A percentile compares a stretch with the other conserved stretches of the same genome.
phyloP scores from a whole-genome alignment of 2,113 vertebrate species.

The Odontophorus gujanensis region DNA sequence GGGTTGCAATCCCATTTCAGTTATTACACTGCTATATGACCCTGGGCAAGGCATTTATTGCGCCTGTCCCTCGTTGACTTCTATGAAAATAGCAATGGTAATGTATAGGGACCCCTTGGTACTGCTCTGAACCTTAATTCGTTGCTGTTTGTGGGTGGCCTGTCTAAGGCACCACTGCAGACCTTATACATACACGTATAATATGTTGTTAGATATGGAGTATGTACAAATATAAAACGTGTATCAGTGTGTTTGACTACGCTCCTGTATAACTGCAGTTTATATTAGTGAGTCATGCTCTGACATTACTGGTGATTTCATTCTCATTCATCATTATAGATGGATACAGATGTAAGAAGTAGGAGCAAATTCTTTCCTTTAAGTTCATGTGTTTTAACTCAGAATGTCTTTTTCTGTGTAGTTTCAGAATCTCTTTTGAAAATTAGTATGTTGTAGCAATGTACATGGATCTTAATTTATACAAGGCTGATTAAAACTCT shows the following conservation, averaged over 20 bases:
- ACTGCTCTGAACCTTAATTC: background rate
- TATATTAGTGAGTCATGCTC: background rate
- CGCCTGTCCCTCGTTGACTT: background rate
- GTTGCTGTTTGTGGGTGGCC: background rate
- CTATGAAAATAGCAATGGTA: background rate
- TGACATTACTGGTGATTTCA: background rate
- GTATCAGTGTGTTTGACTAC: background rate
- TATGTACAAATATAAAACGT: background rate
- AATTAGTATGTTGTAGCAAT: background rate
- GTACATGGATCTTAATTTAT: background rate
- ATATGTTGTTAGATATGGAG: background rate
- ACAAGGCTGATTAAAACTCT: background rate
- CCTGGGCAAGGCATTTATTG: background rate
- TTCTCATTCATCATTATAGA: background rate
- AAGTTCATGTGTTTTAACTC: background rate
- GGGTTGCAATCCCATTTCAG: background rate
- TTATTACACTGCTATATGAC: background rate
- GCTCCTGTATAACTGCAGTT: background rate
- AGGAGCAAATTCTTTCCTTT: background rate
- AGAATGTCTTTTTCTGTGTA: background rate
- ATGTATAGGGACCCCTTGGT: background rate
- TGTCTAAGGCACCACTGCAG: background rate
- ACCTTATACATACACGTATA: accelerated
- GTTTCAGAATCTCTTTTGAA: background rate
- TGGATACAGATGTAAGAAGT: background rate